Conservation (phyloP, 2,888 invertebrate species). For the Doris montereyensis region DNA sequence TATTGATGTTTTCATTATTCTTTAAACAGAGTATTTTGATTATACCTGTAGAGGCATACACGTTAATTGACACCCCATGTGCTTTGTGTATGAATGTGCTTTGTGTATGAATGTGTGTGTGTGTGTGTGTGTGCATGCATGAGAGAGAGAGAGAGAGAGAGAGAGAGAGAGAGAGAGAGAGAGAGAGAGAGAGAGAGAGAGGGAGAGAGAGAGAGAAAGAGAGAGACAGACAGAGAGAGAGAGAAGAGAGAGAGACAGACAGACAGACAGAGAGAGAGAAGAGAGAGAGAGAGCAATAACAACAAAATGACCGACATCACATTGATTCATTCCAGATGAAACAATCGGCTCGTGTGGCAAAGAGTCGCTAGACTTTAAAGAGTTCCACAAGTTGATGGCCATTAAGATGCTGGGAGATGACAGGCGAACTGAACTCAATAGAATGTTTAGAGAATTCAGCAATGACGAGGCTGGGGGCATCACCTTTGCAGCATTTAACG, state of each 20-base stretch:
- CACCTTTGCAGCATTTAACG: too few relatives aligned
- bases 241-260: conserved; percentile 9
- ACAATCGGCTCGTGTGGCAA: conserved; percentile 18
- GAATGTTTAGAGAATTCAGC: conserved; percentile 36
- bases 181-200: conserved; percentile 23
- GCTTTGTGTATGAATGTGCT: background rate
- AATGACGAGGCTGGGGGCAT: conserved; percentile 28
- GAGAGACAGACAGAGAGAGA: background rate
- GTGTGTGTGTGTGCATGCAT: background rate
- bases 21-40: background rate
- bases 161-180: conserved; percentile 9
- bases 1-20: too few relatives aligned
- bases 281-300: conserved; percentile 13
- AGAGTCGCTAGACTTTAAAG: conserved; percentile 39
- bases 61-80: background rate
- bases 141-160: background rate
- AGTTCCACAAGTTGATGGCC: conserved; percentile 35
- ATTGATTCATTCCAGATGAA: background rate
- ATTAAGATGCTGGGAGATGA: conserved; percentile 37
- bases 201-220: background rate
- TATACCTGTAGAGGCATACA: too few relatives aligned
- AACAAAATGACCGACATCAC: background rate
- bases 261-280: conserved; percentile 23
- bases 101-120: background rate
- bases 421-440: conserved; percentile 30